A percentile compares a stretch with the other conserved stretches of the same genome.
Conservation (phyloP, 2,797 vertebrate genomes). For the Cercopithecus petaurista region DNA sequence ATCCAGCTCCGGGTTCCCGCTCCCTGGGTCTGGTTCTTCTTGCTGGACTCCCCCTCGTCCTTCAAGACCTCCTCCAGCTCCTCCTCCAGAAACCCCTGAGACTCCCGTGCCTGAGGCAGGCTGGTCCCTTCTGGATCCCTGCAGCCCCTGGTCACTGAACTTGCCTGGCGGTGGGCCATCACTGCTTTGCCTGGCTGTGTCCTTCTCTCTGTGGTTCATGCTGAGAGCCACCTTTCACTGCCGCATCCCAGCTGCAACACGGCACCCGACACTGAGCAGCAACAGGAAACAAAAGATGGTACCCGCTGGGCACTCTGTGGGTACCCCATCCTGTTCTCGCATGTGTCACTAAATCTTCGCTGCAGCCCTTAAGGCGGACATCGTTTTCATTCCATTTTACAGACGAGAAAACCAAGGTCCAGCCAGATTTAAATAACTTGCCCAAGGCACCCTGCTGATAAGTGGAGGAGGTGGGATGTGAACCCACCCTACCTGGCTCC, state of each 20-base stretch:
- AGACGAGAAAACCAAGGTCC: background rate
- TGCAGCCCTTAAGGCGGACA: background rate
- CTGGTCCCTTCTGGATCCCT: background rate
- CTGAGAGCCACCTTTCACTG: accelerated
- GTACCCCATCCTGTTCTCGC: background rate
- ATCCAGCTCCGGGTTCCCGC: background rate
- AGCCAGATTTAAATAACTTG: background rate
- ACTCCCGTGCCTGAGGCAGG: background rate
- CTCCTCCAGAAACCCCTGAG: background rate
- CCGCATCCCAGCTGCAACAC: accelerated
- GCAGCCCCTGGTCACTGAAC: background rate
- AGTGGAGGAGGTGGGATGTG: background rate
- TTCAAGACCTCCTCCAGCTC: accelerated
- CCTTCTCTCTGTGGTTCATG: accelerated
- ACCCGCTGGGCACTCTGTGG: accelerated
- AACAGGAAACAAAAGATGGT: background rate
- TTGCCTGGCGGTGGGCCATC: accelerated
- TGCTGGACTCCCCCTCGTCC: background rate
- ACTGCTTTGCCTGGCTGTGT: background rate
- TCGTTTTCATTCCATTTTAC: background rate
- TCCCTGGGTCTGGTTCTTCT: background rate
- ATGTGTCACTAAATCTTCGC: background rate
- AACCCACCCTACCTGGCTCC: background rate
- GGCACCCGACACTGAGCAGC: accelerated
- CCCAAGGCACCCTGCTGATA: background rate